Percentiles rank a stretch among this genome's conserved stretches.
phyloP scores from a whole-genome alignment of 2,888 invertebrate species.

The Ectemnius continuus region DNA sequence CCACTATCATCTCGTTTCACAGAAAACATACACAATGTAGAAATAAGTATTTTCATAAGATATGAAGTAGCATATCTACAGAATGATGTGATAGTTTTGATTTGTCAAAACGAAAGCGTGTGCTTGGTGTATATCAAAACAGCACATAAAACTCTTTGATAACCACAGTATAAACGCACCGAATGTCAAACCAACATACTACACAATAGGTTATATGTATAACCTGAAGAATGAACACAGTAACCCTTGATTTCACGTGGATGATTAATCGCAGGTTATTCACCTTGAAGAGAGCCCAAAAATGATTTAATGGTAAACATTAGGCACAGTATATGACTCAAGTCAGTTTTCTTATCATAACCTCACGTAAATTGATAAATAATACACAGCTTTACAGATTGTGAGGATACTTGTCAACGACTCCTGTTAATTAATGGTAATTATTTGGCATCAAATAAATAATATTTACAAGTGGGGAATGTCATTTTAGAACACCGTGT shows the following conservation, averaged over 20 bases:
- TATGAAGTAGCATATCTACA: background rate
- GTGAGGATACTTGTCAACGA: slow-evolving; percentile 52
- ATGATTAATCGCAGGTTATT: slow-evolving; percentile 45
- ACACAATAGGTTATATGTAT: slow-evolving; percentile 61
- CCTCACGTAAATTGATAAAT: slow-evolving; percentile 69
- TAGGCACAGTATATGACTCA: slow-evolving; percentile 62
- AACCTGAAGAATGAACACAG: slow-evolving; percentile 25
- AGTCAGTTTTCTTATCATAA: slow-evolving; percentile 69
- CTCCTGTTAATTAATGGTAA: slow-evolving; percentile 45
- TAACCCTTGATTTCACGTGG: slow-evolving; percentile 12
- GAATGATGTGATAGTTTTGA: background rate
- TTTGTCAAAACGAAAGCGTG: slow-evolving; percentile 28
- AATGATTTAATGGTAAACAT: slow-evolving; percentile 65
- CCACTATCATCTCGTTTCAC: too few relatives aligned
- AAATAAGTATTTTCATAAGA: too few relatives aligned
- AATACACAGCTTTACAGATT: slow-evolving; percentile 54
- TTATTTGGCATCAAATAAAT: slow-evolving; percentile 65
- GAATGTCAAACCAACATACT: slow-evolving; percentile 64
- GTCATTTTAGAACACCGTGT: slow-evolving; percentile 74
- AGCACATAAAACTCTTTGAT: slow-evolving; percentile 31
- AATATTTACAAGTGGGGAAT: slow-evolving; percentile 70
- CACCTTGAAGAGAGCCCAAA: slow-evolving; percentile 62
- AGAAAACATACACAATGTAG: too few relatives aligned
- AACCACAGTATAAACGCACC: slow-evolving; percentile 44
- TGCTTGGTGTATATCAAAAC: slow-evolving; percentile 15